phyloP scores from a whole-genome alignment of 2,797 vertebrate species.

The Meda fulgida region DNA sequence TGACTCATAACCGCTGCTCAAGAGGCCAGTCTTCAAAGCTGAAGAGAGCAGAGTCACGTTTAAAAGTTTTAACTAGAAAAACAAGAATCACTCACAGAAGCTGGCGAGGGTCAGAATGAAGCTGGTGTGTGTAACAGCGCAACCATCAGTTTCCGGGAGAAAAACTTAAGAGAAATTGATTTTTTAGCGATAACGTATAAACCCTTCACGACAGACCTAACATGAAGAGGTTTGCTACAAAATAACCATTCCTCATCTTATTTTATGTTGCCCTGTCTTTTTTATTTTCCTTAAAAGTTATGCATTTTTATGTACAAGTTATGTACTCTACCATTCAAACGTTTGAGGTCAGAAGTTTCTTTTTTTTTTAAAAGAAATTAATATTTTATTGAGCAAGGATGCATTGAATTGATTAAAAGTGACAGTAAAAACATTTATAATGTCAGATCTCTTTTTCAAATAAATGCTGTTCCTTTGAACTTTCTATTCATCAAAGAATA shows the following conservation, averaged over 20 bases:
- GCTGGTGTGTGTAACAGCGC: background rate
- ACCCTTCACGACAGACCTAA: slow-evolving; percentile 3
- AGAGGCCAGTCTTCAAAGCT: slow-evolving; percentile 62
- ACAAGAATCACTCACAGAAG: slow-evolving; percentile 14
- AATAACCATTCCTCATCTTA: background rate
- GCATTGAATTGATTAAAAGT: background rate
- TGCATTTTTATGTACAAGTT: no score
- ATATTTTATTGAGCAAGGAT: background rate
- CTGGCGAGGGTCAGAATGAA: background rate
- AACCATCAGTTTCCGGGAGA: background rate
- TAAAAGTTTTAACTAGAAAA: slow-evolving; percentile 1
- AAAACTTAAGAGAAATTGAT: background rate
- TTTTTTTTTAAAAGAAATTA: background rate
- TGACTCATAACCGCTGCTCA: slow-evolving; percentile 69
- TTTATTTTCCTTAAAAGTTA: background rate
- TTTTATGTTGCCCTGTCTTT: background rate
- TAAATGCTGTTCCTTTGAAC: no score
- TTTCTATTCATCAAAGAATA: no score
- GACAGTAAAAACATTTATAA: no score
- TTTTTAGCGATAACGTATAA: background rate
- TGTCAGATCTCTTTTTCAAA: no score
- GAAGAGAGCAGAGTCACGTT: slow-evolving; percentile 15
- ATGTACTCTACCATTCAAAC: background rate
- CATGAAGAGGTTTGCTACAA: background rate
- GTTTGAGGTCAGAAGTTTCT: background rate